Conservation (phyloP, 2,113 vertebrate genomes). For the Ceratotherium simum region DNA sequence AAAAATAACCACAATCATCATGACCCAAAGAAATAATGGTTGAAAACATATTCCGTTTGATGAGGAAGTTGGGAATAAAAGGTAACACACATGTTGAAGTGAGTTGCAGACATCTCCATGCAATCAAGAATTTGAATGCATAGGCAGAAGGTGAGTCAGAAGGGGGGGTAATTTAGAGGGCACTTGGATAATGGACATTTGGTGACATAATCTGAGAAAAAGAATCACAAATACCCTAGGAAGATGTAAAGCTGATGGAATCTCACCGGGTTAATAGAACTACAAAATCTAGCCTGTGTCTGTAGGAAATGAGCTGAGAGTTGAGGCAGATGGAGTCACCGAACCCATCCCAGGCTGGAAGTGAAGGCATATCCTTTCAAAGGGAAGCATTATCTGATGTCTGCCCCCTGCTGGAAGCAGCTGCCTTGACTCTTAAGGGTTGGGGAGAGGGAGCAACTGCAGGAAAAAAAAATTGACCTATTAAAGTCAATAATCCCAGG, state of each 20-base stretch:
- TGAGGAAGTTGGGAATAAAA: background rate
- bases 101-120: background rate
- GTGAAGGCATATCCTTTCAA: background rate
- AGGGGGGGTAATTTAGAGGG: background rate
- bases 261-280: background rate
- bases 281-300: background rate
- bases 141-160: background rate
- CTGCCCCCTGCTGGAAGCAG: conserved; percentile 83
- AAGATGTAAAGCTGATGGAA: background rate
- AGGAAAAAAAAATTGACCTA: conserved; percentile 71
- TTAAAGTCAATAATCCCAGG: conserved; percentile 85
- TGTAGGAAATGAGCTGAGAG: background rate
- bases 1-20: background rate
- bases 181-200: background rate
- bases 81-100: background rate
- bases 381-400: conserved; percentile 51
- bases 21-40: background rate
- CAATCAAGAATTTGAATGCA: background rate
- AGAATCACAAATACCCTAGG: background rate
- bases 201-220: background rate
- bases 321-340: background rate
- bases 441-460: background rate
- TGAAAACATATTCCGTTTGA: background rate
- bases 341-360: background rate
- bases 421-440: conserved; percentile 58